Conservation (phyloP, 2,797 vertebrate genomes). For the Enteromius unitaeniatus region DNA sequence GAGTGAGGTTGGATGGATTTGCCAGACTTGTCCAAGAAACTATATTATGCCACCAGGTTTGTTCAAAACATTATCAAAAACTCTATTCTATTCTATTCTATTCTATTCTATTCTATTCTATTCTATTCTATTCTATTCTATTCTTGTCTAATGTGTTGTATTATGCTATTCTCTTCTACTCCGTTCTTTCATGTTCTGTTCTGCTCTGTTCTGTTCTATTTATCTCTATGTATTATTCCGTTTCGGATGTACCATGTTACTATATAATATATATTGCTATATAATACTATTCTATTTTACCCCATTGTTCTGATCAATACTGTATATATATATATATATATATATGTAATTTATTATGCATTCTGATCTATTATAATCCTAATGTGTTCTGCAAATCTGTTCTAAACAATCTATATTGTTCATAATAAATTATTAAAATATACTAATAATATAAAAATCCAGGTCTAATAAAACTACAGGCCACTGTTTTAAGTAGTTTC, state of each 20-base stretch:
- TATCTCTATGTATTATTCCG: background rate
- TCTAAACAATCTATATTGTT: background rate
- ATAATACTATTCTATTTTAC: background rate
- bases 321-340: background rate
- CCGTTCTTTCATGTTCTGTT: background rate
- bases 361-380: background rate
- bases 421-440: background rate
- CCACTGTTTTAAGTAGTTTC: background rate
- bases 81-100: slow-evolving; percentile 7
- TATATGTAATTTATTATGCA: no score
- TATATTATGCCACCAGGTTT: slow-evolving; percentile 93
- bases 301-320: background rate
- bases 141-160: background rate
- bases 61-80: slow-evolving; percentile 18
- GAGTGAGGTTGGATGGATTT: slow-evolving; percentile 92
- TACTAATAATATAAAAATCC: background rate
- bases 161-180: background rate
- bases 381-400: background rate
- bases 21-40: slow-evolving; percentile 92
- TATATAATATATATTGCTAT: no score
- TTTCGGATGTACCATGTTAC: background rate
- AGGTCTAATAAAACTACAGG: background rate
- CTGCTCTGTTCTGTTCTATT: background rate
- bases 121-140: slow-evolving; percentile 11
- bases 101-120: background rate